Conservation (phyloP, 2,888 invertebrate genomes). For the Drosophila pseudotalamancana region DNA sequence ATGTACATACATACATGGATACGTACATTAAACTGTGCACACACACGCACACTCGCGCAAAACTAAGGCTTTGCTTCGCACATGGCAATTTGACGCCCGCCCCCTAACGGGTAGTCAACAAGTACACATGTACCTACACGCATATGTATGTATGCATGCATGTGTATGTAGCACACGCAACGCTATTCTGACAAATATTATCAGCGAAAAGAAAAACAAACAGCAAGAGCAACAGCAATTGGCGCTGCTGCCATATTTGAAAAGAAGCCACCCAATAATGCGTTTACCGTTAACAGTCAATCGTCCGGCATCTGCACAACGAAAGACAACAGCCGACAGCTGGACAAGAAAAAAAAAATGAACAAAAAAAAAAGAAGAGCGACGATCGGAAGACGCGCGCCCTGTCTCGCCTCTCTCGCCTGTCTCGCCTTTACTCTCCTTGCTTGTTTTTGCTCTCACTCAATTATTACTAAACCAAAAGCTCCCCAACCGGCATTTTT, state of each 20-base stretch:
- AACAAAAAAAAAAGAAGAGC: conserved; percentile 2
- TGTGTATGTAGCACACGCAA: conserved; percentile 28
- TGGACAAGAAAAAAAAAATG: conserved; percentile 14
- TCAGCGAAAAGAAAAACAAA: conserved; percentile 36
- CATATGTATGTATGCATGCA: background rate
- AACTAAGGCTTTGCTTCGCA: conserved; percentile 20
- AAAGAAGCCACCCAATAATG: conserved; percentile 60
- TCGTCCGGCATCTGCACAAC: conserved; percentile 60
- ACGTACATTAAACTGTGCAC: conserved; percentile 7
- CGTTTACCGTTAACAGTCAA: conserved; percentile 68
- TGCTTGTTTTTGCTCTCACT: conserved; percentile 1
- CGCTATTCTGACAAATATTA: conserved; percentile 44
- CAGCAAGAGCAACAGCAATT: conserved; percentile 33
- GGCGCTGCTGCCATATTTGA: conserved; percentile 35
- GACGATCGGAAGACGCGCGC: conserved; percentile 30
- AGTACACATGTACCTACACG: background rate
- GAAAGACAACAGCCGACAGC: conserved; percentile 54
- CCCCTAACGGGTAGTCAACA: conserved; percentile 32
- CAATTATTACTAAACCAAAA: conserved; percentile 37
- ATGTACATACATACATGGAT: conserved; percentile 5
- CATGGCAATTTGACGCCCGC: conserved; percentile 51
- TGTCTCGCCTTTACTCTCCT: conserved; percentile 13
- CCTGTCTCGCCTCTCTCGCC: conserved; percentile 10
- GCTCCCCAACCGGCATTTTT: conserved; percentile 71
- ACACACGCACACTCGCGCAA: conserved; percentile 5